Percentiles rank a stretch among this genome's conserved stretches.
These are phyloP conservation scores for Oscheius sp. DNA, from an alignment of 1,140 invertebrate genomes.

Conservation along the genomic window DNA sequence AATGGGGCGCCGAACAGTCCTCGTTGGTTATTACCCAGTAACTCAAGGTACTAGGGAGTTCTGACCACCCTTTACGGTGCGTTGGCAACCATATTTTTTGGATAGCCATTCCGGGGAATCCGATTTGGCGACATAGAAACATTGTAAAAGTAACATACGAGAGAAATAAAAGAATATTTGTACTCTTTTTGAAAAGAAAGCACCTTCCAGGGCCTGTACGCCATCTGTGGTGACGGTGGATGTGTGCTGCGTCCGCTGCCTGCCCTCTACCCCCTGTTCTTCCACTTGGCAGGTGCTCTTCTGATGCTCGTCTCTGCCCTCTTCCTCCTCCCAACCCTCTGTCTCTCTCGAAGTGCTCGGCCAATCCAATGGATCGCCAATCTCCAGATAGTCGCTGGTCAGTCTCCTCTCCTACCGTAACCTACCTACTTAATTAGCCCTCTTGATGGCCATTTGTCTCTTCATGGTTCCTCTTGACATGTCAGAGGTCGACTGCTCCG, in stretches of 20 bases:
- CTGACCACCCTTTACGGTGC: too few species aligned
- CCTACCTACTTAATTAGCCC: background rate
- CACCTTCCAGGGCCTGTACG: background rate
- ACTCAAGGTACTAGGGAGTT: too few species aligned
- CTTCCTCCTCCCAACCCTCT: background rate
- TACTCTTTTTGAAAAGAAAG: background rate
- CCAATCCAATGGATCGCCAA: constrained; percentile 2
- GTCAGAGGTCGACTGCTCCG: background rate
- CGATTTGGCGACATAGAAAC: background rate
- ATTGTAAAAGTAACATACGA: background rate
- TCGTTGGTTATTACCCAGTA: too few species aligned
- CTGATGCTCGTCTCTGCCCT: background rate
- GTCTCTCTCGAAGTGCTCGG: background rate
- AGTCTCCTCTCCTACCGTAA: background rate
- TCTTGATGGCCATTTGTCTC: background rate
- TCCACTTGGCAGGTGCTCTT: background rate
- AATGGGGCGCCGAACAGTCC: too few species aligned
- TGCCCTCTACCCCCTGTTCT: background rate
- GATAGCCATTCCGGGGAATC: background rate
- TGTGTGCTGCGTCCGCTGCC: background rate
- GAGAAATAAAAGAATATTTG: background rate
- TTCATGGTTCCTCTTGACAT: background rate
- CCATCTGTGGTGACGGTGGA: background rate
- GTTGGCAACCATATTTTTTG: background rate
- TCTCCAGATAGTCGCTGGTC: background rate